Evolutionary conservation across 1,140 invertebrate species (phyloP).

Genomic region (Cotesia glomerata): DNA sequence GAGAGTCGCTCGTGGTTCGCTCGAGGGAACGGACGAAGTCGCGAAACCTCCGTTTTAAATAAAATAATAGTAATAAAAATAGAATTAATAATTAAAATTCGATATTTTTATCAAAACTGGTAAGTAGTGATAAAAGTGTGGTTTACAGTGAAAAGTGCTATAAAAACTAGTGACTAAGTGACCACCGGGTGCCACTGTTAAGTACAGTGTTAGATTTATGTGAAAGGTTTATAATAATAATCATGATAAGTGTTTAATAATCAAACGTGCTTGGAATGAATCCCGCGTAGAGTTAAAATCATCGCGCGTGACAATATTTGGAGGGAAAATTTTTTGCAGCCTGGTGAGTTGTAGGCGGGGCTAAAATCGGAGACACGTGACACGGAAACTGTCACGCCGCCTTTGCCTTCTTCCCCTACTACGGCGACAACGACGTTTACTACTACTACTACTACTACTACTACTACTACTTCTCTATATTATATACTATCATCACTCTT

Average conservation of each 20-base stretch:
- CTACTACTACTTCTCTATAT: not conserved
- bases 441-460: constrained; percentile 22
- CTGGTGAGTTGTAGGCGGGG: constrained; percentile 53
- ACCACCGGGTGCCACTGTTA: too few species aligned
- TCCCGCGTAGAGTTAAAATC: too few species aligned
- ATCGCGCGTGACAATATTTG: not conserved
- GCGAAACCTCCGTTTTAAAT: constrained; percentile 17
- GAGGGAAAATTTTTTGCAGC: constrained; percentile 45
- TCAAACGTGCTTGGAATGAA: too few species aligned
- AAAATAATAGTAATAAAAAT: not conserved
- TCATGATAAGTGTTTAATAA: too few species aligned
- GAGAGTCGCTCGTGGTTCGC: constrained; percentile 36
- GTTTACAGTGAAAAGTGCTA: too few species aligned
- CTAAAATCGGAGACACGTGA: constrained; percentile 60
- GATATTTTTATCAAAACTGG: too few species aligned
- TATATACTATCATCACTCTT: too few species aligned
- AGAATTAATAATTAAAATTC: not conserved
- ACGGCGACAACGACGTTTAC: constrained; percentile 10
- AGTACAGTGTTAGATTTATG: too few species aligned
- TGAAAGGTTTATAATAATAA: too few species aligned
- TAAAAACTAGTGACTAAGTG: too few species aligned
- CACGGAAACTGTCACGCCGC: constrained; percentile 64
- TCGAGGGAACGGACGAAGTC: constrained; percentile 37
- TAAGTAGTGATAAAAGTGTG: too few species aligned
- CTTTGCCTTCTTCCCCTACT: constrained; percentile 48